Evolutionary conservation across 2,113 vertebrate species (phyloP).

Genomic region (Dascyllus trimaculatus): DNA sequence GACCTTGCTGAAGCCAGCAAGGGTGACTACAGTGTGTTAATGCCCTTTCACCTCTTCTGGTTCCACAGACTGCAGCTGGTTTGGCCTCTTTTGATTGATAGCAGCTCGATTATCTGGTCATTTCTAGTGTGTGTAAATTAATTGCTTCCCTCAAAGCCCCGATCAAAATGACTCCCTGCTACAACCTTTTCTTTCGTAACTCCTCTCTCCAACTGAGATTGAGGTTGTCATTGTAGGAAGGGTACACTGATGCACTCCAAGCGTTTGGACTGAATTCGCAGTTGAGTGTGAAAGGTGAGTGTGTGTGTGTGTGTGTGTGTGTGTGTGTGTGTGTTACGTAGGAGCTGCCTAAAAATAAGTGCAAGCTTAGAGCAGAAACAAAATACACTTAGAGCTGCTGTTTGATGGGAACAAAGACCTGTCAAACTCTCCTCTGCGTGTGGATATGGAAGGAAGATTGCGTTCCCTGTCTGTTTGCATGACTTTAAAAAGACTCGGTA

Average conservation of each 20-base stretch:
- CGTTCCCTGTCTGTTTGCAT: no score
- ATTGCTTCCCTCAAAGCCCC: background rate
- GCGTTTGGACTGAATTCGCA: constrained; percentile 39
- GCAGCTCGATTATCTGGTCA: background rate
- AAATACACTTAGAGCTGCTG: constrained; percentile 32
- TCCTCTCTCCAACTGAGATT: background rate
- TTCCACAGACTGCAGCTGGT: background rate
- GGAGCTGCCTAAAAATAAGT: constrained; percentile 54
- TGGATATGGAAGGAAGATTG: no score
- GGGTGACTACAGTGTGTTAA: background rate
- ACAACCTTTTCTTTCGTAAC: background rate
- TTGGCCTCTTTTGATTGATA: background rate
- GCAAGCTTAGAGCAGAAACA: constrained; percentile 22
- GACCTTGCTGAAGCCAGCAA: background rate
- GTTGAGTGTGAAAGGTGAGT: constrained; percentile 54
- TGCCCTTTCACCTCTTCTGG: constrained; percentile 10
- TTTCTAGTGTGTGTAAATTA: background rate
- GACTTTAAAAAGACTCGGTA: no score
- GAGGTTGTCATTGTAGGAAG: constrained; percentile 24
- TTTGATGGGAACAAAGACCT: constrained; percentile 26
- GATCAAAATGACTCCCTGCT: background rate
- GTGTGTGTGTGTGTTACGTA: constrained; percentile 39
- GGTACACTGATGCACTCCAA: constrained; percentile 2
- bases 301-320: constrained; percentile 38
- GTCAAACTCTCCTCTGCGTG: background rate